Evolutionary conservation across 2,888 invertebrate genomes (phyloP).

Genomic region (Vesta saturnalis): DNA sequence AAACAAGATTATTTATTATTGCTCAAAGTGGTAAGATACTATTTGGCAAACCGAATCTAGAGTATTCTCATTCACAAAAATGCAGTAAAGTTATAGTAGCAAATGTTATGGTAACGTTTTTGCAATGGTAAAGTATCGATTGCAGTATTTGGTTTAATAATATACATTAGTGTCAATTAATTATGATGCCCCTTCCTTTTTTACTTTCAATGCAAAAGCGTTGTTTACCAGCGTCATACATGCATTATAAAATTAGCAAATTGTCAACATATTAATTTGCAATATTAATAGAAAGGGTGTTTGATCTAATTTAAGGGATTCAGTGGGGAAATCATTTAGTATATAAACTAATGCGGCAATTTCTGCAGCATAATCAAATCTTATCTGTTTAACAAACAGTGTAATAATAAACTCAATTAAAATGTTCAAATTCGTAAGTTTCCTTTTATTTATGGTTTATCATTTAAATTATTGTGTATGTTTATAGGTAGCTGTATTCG

Average conservation of each 20-base stretch:
- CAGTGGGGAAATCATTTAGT: slow-evolving; percentile 46
- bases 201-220: not conserved
- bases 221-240: no score
- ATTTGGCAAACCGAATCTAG: no score
- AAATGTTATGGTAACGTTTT: no score
- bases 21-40: no score
- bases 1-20: no score
- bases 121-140: no score
- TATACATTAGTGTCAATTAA: no score
- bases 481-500: slow-evolving; percentile 66
- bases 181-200: no score
- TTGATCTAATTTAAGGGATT: slow-evolving; percentile 47
- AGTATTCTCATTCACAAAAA: no score
- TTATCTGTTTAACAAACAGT: slow-evolving; percentile 33
- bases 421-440: slow-evolving; percentile 44
- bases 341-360: slow-evolving; percentile 38
- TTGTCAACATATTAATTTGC: slow-evolving; percentile 35
- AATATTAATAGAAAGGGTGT: slow-evolving; percentile 42
- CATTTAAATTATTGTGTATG: slow-evolving; percentile 54
- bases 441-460: not conserved
- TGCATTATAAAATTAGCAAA: slow-evolving; percentile 15
- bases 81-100: no score
- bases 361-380: slow-evolving; percentile 37
- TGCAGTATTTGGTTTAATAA: no score
- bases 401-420: slow-evolving; percentile 27